Conservation (phyloP, 2,797 vertebrate species). For the Yasuhikotakia modesta region DNA sequence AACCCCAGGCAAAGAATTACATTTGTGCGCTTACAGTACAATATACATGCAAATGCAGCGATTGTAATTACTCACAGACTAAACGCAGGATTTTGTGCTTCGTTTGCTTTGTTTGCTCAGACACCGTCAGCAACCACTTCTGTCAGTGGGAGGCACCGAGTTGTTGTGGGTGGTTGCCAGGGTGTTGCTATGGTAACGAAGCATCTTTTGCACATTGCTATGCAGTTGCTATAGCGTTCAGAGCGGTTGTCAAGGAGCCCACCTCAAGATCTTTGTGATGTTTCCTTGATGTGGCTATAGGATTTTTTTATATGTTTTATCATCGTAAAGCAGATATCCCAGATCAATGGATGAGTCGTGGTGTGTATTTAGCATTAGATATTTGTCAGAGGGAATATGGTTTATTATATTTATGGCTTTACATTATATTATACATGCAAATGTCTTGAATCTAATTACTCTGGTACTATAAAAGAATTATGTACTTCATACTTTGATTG, state of each 20-base stretch:
- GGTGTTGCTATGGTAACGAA: not conserved
- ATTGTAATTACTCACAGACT: not conserved
- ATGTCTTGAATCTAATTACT: conserved; percentile 13
- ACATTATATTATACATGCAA: not conserved
- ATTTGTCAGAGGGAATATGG: not conserved
- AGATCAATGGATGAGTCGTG: too few relatives aligned
- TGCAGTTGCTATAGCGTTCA: too few relatives aligned
- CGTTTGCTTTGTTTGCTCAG: conserved; percentile 38
- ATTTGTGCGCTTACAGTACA: not conserved
- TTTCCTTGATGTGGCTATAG: too few relatives aligned
- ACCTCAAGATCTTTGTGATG: too few relatives aligned
- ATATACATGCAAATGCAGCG: not conserved
- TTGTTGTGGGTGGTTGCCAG: not conserved
- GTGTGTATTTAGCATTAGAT: too few relatives aligned
- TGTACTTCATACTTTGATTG: conserved; percentile 37
- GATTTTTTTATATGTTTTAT: too few relatives aligned
- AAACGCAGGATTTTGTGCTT: conserved; percentile 13
- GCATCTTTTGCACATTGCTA: too few relatives aligned
- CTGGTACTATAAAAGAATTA: conserved; percentile 8
- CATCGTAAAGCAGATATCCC: too few relatives aligned
- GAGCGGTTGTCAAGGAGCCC: too few relatives aligned
- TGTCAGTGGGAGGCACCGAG: conserved; percentile 21
- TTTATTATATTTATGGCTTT: conserved; percentile 3
- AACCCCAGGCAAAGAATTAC: conserved; percentile 7
- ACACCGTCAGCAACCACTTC: conserved; percentile 45